Conservation (phyloP, 2,888 invertebrate genomes). For the Stegophylla sp. region DNA sequence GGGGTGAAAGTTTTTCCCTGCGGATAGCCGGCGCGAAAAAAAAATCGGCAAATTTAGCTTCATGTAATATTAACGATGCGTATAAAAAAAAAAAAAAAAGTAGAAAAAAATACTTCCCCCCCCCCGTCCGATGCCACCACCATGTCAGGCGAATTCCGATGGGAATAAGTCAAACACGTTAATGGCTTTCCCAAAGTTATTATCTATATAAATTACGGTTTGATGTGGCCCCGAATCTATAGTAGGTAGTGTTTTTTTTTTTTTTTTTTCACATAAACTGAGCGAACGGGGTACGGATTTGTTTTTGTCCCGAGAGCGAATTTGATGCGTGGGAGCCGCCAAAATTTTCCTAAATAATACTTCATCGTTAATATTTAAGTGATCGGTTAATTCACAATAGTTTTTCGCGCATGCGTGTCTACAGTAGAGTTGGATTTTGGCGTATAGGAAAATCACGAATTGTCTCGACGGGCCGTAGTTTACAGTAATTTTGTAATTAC, state of each 20-base stretch:
- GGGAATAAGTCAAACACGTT: constrained; percentile 54
- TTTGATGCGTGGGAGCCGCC: no score
- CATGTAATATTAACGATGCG: constrained; percentile 57
- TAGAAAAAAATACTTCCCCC: constrained; percentile 11
- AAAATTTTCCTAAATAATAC: no score
- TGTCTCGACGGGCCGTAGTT: no score
- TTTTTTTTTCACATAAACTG: not conserved
- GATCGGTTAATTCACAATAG: not conserved
- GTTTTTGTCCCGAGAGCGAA: not conserved
- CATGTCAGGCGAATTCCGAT: constrained; percentile 33
- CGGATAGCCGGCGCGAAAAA: constrained; percentile 26
- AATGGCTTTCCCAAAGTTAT: constrained; percentile 51
- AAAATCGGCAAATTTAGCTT: constrained; percentile 54
- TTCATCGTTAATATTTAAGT: no score
- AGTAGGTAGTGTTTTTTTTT: not conserved
- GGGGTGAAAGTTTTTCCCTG: constrained; percentile 56
- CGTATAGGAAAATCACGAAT: no score
- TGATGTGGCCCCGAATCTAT: constrained; percentile 3
- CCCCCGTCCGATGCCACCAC: constrained; percentile 8
- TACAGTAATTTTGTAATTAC: no score
- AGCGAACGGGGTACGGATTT: not conserved
- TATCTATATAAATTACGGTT: constrained; percentile 48
- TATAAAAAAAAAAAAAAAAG: constrained; percentile 37
- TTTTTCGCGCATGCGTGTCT: not conserved
- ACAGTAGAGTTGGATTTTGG: no score